These are phyloP conservation scores for Clarias pachynema DNA, from an alignment of 2,797 vertebrate species.

Conservation along the genomic window DNA sequence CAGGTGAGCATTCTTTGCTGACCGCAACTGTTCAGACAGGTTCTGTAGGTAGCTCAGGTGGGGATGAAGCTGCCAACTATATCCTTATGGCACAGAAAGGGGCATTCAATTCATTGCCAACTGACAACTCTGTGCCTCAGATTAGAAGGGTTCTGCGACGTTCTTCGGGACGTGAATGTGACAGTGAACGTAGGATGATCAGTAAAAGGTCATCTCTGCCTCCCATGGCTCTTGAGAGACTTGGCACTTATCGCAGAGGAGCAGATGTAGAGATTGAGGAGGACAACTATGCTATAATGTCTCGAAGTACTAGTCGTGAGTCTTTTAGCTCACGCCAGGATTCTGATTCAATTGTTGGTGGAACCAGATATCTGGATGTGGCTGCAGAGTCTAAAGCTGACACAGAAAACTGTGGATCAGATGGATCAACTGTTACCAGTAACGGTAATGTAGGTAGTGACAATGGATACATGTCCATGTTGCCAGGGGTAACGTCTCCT, in stretches of 20 bases:
- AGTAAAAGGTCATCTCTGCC: slow-evolving; percentile 80
- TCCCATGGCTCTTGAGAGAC: slow-evolving; percentile 75
- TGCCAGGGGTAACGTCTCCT: slow-evolving; percentile 76
- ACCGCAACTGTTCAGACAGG: slow-evolving; percentile 63
- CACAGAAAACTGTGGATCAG: slow-evolving; percentile 45
- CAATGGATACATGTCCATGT: slow-evolving; percentile 81
- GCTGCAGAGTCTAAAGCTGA: slow-evolving; percentile 69
- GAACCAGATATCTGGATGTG: slow-evolving; percentile 73
- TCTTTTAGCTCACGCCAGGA: slow-evolving; percentile 65
- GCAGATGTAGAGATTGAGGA: slow-evolving; percentile 69
- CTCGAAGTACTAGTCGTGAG: slow-evolving; percentile 73
- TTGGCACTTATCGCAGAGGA: slow-evolving; percentile 64
- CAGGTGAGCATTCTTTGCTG: slow-evolving; percentile 72
- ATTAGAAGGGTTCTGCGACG: slow-evolving; percentile 73
- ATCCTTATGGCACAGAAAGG: slow-evolving; percentile 76
- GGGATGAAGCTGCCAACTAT: slow-evolving; percentile 75
- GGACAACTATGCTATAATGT: slow-evolving; percentile 82
- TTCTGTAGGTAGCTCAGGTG: slow-evolving; percentile 65
- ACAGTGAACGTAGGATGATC: slow-evolving; percentile 72
- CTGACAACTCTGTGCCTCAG: slow-evolving; percentile 55
- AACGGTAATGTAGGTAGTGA: slow-evolving; percentile 62
- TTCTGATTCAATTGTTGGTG: slow-evolving; percentile 53
- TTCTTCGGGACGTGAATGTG: slow-evolving; percentile 74
- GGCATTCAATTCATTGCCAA: slow-evolving; percentile 53
- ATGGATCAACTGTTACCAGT: background rate